Evolutionary conservation across 2,113 vertebrate genomes (phyloP), one percentile per base, ranked within the genome.

Genomic region (Seriola aureovittata): DNA sequence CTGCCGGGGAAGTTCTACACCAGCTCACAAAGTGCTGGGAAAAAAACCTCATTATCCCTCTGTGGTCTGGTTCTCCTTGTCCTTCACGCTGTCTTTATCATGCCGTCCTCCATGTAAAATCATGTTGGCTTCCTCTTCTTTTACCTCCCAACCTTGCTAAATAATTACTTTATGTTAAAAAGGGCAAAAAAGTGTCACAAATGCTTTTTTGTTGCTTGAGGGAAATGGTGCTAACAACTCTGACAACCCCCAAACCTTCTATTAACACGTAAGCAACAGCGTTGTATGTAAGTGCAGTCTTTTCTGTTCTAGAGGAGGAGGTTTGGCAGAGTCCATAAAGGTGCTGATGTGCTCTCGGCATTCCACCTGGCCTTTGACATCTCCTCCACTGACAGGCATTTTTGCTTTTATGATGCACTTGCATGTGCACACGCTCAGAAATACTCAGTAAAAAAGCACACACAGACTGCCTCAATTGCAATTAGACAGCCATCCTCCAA

Each of bases 401-500:
- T 19, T 67, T 50, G 8, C 52, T 46, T 40, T 80, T 75, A 48
- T 38, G 52, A 68, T 75, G 65, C 60, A 58, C 67, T 38, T 71
- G 5, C 8, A 38, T 52, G 44, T 36, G 52, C 66, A 50, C 23
- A 54, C 60, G 58, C 65, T 21, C 48, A 23, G 10, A 66, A 23
- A 21, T 21, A 55, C 57, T 17, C 57, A 58, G 55, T 34, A 23
- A 34, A 34, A 72, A 69, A 55, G 12, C 62, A 76, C 38, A 19
- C 3, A 19, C 70, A 84, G 75, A 76, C 65, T 66, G 72, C 77
- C 71, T 76, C 79, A 42, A 63, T 75, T 40, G 70, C 91, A 92
- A 92, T 94, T 94, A 94, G 82, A 74, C 80, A 74, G 81, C 86
- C 78, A 57, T 89, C 92, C 70, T 93, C 93, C 91, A 94, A 92